Evolutionary conservation across 2,797 vertebrate species (phyloP), one percentile per base, ranked within the genome.

Genomic region (Rhabdophis nuchalis): DNA sequence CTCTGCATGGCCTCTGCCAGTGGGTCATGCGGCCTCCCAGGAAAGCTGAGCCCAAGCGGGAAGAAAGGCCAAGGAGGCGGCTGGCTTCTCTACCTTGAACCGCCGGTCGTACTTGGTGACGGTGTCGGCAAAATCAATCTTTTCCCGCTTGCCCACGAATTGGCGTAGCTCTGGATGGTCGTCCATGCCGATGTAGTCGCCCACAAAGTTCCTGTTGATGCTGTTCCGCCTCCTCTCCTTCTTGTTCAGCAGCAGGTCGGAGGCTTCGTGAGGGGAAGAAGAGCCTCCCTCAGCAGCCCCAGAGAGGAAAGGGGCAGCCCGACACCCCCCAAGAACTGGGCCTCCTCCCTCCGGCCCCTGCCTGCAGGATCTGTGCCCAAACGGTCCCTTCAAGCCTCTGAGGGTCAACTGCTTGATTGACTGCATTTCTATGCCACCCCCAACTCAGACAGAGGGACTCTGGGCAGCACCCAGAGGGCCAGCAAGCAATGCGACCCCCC

Each of bases 131-230:
- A 99, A 99, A 94, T 99, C 99, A 0, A 99, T 98, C 97, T 99
- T 99, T 94, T 99, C 99, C 87, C 99, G 98, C 94, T 99, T 99
- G 95, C 96, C 99, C 95, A 99, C 96, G 53, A 99, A 99, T 97
- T 99, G 99, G 1, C 99, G 98, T 0, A 99, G 98, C 93, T 99
- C 99, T 0, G 99, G 99, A 87, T 98, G 97, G 92, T 99, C 99
- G 0, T 99, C 99, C 99, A 99, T 99, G 32, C 99, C 99, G 32
- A 99, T 98, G 95, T 99, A 99, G 96, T 99, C 99, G 0, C 99
- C 99, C 2, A 99, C 98, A 93, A 99, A 99, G 97, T 99, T 99
- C 93, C 99, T 98, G 97, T 99, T 99, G 89, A 99, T 98, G 96
- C 99, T 99, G 97, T 99, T 99, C 90, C 98, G 97, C 93, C 99